Evolutionary conservation across 2,113 vertebrate species (phyloP).

Genomic region (Perccottus glenii): DNA sequence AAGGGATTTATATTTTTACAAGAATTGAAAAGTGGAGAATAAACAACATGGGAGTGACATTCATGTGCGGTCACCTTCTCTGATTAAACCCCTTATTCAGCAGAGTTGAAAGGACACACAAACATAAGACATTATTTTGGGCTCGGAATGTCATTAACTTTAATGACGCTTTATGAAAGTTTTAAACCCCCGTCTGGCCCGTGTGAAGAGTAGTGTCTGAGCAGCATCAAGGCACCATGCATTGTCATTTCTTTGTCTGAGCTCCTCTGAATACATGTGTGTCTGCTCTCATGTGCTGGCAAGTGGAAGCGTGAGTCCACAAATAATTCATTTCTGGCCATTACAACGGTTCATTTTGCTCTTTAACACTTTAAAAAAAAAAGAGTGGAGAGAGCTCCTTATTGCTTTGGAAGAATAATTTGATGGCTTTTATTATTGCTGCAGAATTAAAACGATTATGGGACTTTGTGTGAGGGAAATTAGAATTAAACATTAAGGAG

Average conservation of each 20-base stretch:
- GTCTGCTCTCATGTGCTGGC: background rate
- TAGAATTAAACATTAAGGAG: slow-evolving; percentile 34
- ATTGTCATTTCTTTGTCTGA: slow-evolving; percentile 59
- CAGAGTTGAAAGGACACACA: slow-evolving; percentile 16
- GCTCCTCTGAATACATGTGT: slow-evolving; percentile 32
- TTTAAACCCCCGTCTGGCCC: slow-evolving; percentile 36
- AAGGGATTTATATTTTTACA: slow-evolving; percentile 34
- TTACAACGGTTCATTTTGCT: slow-evolving; percentile 48
- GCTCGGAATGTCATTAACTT: slow-evolving; percentile 64
- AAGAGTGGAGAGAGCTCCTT: slow-evolving; percentile 40
- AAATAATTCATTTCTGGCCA: slow-evolving; percentile 54
- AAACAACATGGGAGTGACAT: slow-evolving; percentile 37
- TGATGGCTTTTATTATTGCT: slow-evolving; percentile 53
- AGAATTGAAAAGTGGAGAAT: slow-evolving; percentile 33
- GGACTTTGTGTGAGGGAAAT: slow-evolving; percentile 46
- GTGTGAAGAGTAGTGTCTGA: slow-evolving; percentile 53
- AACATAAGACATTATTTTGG: slow-evolving; percentile 48
- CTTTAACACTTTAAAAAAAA: slow-evolving; percentile 44
- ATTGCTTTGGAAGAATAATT: slow-evolving; percentile 59
- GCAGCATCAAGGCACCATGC: slow-evolving; percentile 48
- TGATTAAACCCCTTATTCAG: slow-evolving; percentile 33
- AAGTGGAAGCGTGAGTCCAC: too few relatives aligned
- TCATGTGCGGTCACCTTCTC: slow-evolving; percentile 18
- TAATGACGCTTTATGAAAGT: slow-evolving; percentile 58
- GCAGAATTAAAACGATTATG: slow-evolving; percentile 53